Evolutionary conservation across 2,888 invertebrate species (phyloP), one percentile per base, ranked within the genome.

Genomic region (Lasioglossum morio): DNA sequence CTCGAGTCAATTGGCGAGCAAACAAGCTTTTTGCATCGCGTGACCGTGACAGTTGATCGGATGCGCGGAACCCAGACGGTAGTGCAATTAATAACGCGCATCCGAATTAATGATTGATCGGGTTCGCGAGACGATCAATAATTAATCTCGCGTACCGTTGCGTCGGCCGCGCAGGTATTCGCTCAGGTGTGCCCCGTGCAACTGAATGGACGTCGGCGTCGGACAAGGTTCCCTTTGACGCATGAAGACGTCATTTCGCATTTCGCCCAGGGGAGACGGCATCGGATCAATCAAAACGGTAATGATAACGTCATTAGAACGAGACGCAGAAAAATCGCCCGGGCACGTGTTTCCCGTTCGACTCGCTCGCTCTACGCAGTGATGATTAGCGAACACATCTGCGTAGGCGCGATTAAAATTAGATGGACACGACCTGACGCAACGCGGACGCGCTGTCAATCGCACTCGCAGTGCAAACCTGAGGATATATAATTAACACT

Each of bases 41-140:
- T n/a, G 72, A 43, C n/a, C 70, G 27, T 27, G 43, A 34, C 48
- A 34, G 34, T 30, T 30, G 19, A 16, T 76, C 43, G 75, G 77
- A 79, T 79, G 79, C 66, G 63, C 19, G 46, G 23, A 34, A 27
- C 57, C 79, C 57, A 76, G 46, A 43, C 77, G 34, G 70, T 76
- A 70, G 16, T 23, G 79, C 73, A 74, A 90, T 89, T 89, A 92
- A 89, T 87, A 80, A 82, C 87, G 57, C 73, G n/a, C 75, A 78
- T 37, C 48, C 80, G 72, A 77, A 87, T 84, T 77, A 79, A 81
- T 81, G 70, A 87, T 81, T 77, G 79, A 87, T 82, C 86, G 69
- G 23, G 48, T 66, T 66, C 40, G 34, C 53, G n/a, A 12, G 4
- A 4, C 79, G 79, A 87, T 87, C 87, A 81, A 87, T 87, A 81